These are phyloP conservation scores for Scaeva pyrastri DNA, from an alignment of 2,888 invertebrate species.

Conservation along the genomic window DNA sequence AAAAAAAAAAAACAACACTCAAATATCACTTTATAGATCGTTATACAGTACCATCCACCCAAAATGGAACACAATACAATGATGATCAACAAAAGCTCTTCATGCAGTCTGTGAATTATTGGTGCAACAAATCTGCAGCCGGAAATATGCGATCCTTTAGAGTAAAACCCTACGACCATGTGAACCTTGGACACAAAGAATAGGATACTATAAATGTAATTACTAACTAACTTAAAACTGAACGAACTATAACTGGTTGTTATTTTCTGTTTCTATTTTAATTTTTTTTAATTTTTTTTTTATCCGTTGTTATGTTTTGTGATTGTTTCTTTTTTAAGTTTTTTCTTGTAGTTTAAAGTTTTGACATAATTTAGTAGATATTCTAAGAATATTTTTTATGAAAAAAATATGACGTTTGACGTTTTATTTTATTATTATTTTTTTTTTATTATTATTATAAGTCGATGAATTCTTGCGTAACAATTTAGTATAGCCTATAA, in stretches of 20 bases:
- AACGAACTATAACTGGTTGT: constrained; percentile 39
- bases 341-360: constrained; percentile 7
- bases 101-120: constrained; percentile 57
- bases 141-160: constrained; percentile 46
- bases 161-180: constrained; percentile 52
- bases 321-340: constrained; percentile 29
- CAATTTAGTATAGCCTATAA: background rate
- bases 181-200: constrained; percentile 48
- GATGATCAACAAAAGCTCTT: constrained; percentile 57
- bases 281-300: constrained; percentile 7
- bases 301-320: constrained; percentile 41
- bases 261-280: constrained; percentile 20
- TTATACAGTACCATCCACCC: constrained; percentile 40
- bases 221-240: constrained; percentile 9
- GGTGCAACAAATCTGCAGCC: constrained; percentile 52
- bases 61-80: constrained; percentile 51
- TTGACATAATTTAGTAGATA: background rate
- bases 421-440: background rate
- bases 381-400: background rate
- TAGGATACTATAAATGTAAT: constrained; percentile 51
- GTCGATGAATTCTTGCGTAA: constrained; percentile 55
- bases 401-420: constrained; percentile 6
- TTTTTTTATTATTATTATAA: constrained; percentile 18
- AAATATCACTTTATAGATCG: constrained; percentile 59
- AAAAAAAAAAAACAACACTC: constrained; percentile 27